phyloP scores from a whole-genome alignment of 2,888 invertebrate species.

The Oasisia sp. region DNA sequence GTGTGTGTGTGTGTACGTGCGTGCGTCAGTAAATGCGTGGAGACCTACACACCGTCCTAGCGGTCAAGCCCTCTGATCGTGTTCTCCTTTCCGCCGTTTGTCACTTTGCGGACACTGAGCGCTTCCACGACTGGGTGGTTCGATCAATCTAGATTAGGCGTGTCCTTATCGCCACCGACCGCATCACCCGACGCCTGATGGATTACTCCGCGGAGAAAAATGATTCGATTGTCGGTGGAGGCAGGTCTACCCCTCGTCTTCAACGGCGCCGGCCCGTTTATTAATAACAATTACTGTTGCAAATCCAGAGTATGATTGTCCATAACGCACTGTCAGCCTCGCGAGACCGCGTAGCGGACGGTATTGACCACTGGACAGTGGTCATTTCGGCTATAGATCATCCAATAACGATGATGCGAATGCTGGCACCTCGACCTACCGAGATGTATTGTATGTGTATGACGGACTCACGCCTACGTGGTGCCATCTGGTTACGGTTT shows the following conservation, averaged over 20 bases:
- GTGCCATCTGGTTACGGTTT: not conserved
- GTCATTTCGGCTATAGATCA: not conserved
- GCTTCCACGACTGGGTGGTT: not conserved
- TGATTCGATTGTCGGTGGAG: not conserved
- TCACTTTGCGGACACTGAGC: not conserved
- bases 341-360: not conserved
- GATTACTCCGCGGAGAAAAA: not conserved
- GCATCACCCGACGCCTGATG: not conserved
- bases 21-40: not conserved
- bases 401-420: not conserved
- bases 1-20: not conserved
- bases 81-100: not conserved
- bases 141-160: not conserved
- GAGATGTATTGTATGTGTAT: not conserved
- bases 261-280: not conserved
- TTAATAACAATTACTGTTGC: conserved; percentile 5
- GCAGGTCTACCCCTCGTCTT: not conserved
- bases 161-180: not conserved
- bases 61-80: not conserved
- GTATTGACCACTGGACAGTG: not conserved
- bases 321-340: not conserved
- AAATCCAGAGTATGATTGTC: not conserved
- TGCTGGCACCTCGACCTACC: not conserved
- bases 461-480: not conserved
- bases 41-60: not conserved